Percentiles rank a stretch among this genome's conserved stretches.
phyloP scores from a whole-genome alignment of 1,140 invertebrate genomes.

The Matsumurasca onukii region DNA sequence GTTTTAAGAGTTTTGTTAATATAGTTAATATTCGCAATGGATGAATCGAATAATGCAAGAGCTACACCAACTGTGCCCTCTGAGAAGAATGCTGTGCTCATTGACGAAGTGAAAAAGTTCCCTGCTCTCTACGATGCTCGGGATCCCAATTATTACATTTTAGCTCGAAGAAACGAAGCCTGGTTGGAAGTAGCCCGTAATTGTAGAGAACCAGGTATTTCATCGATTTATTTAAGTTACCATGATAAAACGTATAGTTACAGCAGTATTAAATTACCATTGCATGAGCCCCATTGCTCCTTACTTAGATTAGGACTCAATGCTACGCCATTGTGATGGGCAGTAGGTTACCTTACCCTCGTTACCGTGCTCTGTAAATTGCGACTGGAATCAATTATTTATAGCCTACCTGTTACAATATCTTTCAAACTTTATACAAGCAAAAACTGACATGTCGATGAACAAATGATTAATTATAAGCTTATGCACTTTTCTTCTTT shows the following conservation, averaged over 20 bases:
- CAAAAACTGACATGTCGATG: no score
- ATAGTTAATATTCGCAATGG: no score
- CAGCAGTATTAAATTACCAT: not conserved
- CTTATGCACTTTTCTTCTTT: not conserved
- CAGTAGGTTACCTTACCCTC: not conserved
- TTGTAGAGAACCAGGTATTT: not conserved
- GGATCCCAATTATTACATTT: slow-evolving; percentile 4
- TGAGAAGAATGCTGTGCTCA: not conserved
- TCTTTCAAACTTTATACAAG: no score
- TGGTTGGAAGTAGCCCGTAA: slow-evolving; percentile 3
- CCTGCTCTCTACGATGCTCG: not conserved
- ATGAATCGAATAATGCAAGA: not conserved
- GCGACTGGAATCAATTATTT: not conserved
- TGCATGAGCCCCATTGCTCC: no score
- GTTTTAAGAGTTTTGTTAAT: no score
- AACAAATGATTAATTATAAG: not conserved
- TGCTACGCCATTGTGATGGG: not conserved
- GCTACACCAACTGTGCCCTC: not conserved
- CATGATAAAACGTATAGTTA: not conserved
- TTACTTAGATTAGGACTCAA: not conserved
- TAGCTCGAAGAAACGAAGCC: not conserved
- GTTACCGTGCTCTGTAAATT: not conserved
- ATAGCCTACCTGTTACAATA: no score
- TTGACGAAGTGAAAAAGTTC: not conserved
- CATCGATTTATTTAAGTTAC: not conserved